Base-by-base conservation (phyloP, 1,140 invertebrate genomes). In the Chrysomallon squamiferum region DNA sequence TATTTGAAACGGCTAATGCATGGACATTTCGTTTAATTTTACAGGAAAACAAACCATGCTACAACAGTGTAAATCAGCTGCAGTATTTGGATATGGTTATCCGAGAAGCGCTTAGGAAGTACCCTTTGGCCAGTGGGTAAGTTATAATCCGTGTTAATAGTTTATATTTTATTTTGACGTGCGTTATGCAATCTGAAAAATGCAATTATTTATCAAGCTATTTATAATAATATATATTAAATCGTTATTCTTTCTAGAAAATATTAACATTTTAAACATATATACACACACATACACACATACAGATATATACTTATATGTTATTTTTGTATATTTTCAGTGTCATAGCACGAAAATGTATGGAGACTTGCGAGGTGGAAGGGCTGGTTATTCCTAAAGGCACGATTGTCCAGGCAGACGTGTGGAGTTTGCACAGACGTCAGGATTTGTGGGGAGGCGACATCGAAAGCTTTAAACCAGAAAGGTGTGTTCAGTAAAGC, bases 401-500 rank as follows among this genome's bases (percentile, higher is more conserved):
- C 0, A 80, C 77, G 66, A 61, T 81, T n/a, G 76, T 87, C 6
- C 78, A 81, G 32, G 82, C 80, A 18, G 83, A 87, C 61, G 72
- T 84, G 0, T 85, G 82, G 80, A 74, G 78, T 30, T 56, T 87
- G 30, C 86, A 87, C 62, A 78, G 80, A 45, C 75, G 85, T 65
- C 60, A 71, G 27, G 68, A 75, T 7, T 68, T 83, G 18, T 87
- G 84, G 85, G 84, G 85, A 20, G 69, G 76, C 4, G 71, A 84
- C 68, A 71, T 81, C 9, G 65, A 78, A 32, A 57, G 67, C 11
- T 85, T 85, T 63, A 68, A 81, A 45, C 83, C 83, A 32, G 66
- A 74, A 67, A 80, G 83, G 82, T 83, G 70, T 49, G 54, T 20
- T 13, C 5, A 47, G n/a, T n/a, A n/a, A n/a, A n/a, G n/a, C n/a